phyloP scores from a whole-genome alignment of 2,113 vertebrate genomes.

The Tetrao urogallus region DNA sequence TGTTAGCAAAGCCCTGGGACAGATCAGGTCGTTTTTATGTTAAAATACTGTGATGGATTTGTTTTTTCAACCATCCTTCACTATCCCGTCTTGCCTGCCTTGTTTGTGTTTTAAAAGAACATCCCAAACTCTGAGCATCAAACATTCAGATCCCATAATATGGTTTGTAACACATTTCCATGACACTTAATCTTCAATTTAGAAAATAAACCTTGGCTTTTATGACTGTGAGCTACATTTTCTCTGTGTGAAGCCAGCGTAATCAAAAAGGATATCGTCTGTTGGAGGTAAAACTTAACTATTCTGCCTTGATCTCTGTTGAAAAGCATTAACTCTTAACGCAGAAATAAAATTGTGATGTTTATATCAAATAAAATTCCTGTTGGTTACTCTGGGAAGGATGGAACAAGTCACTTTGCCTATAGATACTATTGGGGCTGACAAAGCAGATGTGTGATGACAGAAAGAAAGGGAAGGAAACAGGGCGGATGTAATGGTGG shows the following conservation, averaged over 20 bases:
- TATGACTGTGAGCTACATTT: fast-evolving
- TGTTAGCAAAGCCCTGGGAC: background rate
- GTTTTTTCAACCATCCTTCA: background rate
- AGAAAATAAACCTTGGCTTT: background rate
- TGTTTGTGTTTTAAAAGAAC: background rate
- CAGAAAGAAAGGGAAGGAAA: slow-evolving; percentile 24
- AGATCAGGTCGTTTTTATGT: background rate
- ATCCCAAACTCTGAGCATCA: background rate
- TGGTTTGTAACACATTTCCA: background rate
- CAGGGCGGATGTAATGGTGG: slow-evolving; percentile 61
- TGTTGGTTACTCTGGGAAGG: background rate
- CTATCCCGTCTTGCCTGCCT: background rate
- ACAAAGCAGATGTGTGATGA: slow-evolving; percentile 52
- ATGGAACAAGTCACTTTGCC: background rate
- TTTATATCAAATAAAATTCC: background rate
- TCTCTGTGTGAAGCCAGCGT: background rate
- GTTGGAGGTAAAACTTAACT: background rate
- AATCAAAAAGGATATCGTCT: background rate
- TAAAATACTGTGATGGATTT: background rate
- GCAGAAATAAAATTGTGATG: too few relatives aligned
- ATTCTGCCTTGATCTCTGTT: background rate
- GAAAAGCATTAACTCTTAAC: background rate
- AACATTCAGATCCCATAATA: background rate
- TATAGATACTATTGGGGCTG: background rate
- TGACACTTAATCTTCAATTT: background rate